These are phyloP conservation scores for Dexiosoma caninum DNA, from an alignment of 2,888 invertebrate genomes.

Conservation along the genomic window DNA sequence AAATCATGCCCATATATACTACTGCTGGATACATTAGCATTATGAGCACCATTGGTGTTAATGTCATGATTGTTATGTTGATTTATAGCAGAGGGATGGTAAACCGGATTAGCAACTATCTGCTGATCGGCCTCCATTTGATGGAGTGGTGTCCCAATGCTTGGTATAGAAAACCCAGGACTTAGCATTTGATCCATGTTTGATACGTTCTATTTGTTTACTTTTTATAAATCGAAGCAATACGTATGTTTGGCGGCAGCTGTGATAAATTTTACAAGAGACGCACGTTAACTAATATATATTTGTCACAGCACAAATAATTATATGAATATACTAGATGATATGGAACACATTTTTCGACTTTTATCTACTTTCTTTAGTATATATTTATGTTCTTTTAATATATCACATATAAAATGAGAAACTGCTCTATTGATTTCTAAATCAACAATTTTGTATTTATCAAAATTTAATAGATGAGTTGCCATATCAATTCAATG, in stretches of 20 bases:
- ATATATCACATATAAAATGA: background rate
- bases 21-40: constrained; percentile 37
- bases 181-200: constrained; percentile 94
- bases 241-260: constrained; percentile 32
- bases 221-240: background rate
- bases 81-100: constrained; percentile 83
- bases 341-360: too few species aligned
- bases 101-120: constrained; percentile 89
- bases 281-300: background rate
- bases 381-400: background rate
- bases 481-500: background rate
- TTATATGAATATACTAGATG: background rate
- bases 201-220: constrained; percentile 66
- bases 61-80: constrained; percentile 66
- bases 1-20: constrained; percentile 66
- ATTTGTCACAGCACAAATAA: background rate
- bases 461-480: background rate
- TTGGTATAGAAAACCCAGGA: constrained; percentile 92
- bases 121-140: constrained; percentile 95
- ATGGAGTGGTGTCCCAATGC: constrained; percentile 92
- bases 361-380: too few species aligned
- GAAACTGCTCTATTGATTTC: constrained; percentile 9
- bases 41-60: constrained; percentile 58
- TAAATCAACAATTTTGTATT: constrained; percentile 34
- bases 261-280: background rate